phyloP scores from a whole-genome alignment of 1,140 invertebrate genomes.

The Brachionus angularis region DNA sequence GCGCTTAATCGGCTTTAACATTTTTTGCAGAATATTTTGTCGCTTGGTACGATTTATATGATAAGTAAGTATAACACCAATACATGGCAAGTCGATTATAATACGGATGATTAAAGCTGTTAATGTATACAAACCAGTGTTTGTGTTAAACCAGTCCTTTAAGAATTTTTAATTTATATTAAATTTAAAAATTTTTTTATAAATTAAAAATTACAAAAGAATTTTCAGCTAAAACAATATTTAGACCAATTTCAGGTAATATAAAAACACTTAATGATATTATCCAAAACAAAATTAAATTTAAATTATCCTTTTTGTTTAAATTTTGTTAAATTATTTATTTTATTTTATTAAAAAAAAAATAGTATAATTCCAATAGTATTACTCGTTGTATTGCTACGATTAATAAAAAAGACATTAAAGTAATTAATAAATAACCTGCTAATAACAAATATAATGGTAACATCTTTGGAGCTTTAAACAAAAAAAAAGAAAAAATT shows the following conservation, averaged over 20 bases:
- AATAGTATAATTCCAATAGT: not conserved
- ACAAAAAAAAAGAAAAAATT: not conserved
- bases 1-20: constrained; percentile 22
- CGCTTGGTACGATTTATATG: constrained; percentile 23
- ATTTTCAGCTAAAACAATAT: constrained; percentile 38
- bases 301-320: constrained; percentile 17
- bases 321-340: not conserved
- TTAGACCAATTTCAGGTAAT: constrained; percentile 32
- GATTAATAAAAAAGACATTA: constrained; percentile 41
- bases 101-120: constrained; percentile 1
- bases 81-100: constrained; percentile 30
- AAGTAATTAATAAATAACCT: constrained; percentile 32
- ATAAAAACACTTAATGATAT: constrained; percentile 35
- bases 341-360: not conserved
- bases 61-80: constrained; percentile 6
- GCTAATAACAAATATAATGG: constrained; percentile 19
- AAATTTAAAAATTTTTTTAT: not conserved
- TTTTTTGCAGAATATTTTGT: constrained; percentile 37
- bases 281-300: constrained; percentile 40
- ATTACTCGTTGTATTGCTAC: constrained; percentile 39
- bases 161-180: not conserved
- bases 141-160: constrained; percentile 28
- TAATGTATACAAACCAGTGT: constrained; percentile 11
- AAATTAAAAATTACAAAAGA: constrained; percentile 28
- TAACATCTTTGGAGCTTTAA: constrained; percentile 4